Evolutionary conservation across 2,113 vertebrate species (phyloP).

Genomic region (Sapayoa aenigma): DNA sequence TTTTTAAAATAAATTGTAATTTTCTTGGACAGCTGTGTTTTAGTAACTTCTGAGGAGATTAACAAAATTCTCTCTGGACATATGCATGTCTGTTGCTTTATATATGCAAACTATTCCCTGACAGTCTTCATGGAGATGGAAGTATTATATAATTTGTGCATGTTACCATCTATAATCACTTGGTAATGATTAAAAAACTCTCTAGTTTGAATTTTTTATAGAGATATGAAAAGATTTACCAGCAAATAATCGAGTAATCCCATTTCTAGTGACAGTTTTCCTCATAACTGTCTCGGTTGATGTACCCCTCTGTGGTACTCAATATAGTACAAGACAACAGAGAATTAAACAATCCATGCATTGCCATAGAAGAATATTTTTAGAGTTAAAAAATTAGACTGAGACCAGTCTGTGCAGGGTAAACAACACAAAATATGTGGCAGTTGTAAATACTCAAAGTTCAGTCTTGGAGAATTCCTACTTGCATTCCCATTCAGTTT

Average conservation of each 20-base stretch:
- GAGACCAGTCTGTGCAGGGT: not conserved
- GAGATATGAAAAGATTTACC: conserved; percentile 73
- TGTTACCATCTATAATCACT: not conserved
- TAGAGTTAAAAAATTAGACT: not conserved
- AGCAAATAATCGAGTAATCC: conserved; percentile 83
- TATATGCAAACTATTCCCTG: not conserved
- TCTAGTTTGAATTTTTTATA: not conserved
- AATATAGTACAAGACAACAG: conserved; percentile 27
- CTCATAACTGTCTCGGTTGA: conserved; percentile 82
- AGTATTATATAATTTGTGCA: not conserved
- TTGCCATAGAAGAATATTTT: not conserved
- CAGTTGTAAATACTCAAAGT: not conserved
- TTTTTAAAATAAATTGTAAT: not conserved
- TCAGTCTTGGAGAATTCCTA: not conserved
- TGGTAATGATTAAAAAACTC: not conserved
- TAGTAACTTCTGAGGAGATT: not conserved
- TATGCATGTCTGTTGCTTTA: not conserved
- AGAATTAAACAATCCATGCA: not conserved
- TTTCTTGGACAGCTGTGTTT: not conserved
- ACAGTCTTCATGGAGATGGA: not conserved
- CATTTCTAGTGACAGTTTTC: conserved; percentile 78
- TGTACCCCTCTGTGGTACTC: conserved; percentile 56
- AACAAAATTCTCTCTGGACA: not conserved
- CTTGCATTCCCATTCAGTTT: not conserved
- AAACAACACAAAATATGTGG: not conserved